Base-by-base conservation (phyloP, 1,140 invertebrate species). In the Panonychus citri region DNA sequence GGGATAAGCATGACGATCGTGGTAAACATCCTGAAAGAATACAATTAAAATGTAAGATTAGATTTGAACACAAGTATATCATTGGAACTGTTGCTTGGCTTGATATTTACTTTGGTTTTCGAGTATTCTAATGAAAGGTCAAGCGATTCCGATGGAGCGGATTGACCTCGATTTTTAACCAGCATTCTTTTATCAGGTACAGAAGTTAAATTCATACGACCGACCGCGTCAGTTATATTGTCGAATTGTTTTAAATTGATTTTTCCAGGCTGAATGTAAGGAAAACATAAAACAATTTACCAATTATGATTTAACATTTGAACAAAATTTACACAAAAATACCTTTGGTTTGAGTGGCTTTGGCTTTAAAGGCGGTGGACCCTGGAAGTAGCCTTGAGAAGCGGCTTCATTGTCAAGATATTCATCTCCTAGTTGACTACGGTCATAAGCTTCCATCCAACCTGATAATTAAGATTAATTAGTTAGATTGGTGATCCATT, bases 181-280 rank as follows among this genome's bases (percentile, higher is more conserved):
- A 30, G 17, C 24, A 26, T 17, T 19, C 19, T 21, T 28, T 48
- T 34, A 25, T 53, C 30, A 34, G 30, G 27, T 53, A 60, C 59
- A 15, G 43, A 46, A 3, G 43, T n/a, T 24, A 83, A 73, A 63
- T 78, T 82, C 77, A 84, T 80, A 63, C 79, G 72, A 39, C 79
- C 78, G 63, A 82, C 78, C n/a, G 83, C 84, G 66, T 87, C 83
- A 59, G 83, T 85, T 17, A 89, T 83, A 65, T 85, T 77, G 25
- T 82, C 79, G 69, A 81, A 89, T 67, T 85, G 85, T 68, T 85
- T 86, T 71, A 88, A 74, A 67, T 89, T 85, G 62, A 89, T 73
- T 73, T 87, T 88, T 52, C 85, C 85, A 30, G 64, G 64, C 60
- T 64, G 48, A 39, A 34, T 24, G 37, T 26, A 60, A 63, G 27